A percentile compares a stretch with the other conserved stretches of the same genome.
Conservation (phyloP, 1,140 invertebrate genomes). For the Hyles vespertilio region DNA sequence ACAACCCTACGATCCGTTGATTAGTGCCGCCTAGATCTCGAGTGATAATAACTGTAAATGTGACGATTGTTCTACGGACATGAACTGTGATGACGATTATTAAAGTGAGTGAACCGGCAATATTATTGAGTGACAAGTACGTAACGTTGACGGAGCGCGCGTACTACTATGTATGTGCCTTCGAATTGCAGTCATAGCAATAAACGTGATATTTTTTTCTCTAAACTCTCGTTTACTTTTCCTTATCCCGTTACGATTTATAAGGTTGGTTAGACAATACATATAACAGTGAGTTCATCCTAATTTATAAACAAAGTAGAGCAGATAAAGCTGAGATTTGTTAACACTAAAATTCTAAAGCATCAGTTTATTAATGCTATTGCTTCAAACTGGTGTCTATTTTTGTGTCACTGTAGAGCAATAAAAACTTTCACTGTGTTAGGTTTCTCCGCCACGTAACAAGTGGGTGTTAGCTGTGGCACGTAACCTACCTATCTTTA, state of each 20-base stretch:
- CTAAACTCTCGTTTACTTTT: conserved; percentile 44
- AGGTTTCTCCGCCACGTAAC: conserved; percentile 62
- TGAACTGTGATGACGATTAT: conserved; percentile 20
- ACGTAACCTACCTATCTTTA: conserved; percentile 17
- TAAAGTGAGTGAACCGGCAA: conserved; percentile 40
- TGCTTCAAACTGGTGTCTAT: conserved; percentile 32
- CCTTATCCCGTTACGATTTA: conserved; percentile 5
- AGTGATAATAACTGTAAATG: conserved; percentile 33
- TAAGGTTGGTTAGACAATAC: neutral
- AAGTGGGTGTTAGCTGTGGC: conserved; percentile 37
- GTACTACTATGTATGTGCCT: conserved; percentile 67
- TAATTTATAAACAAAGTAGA: too few relatives aligned
- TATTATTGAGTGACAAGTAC: conserved; percentile 41
- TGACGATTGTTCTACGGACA: conserved; percentile 49
- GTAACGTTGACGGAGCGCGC: conserved; percentile 72
- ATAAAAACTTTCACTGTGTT: conserved; percentile 60
- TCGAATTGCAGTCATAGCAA: conserved; percentile 68
- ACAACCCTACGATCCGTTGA: conserved; percentile 62
- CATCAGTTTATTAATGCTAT: conserved; percentile 10
- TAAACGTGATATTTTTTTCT: conserved; percentile 71
- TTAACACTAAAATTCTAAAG: too few relatives aligned
- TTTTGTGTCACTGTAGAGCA: conserved; percentile 46
- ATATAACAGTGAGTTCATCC: neutral
- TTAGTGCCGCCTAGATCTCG: conserved; percentile 60
- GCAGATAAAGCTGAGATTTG: too few relatives aligned